A percentile compares a stretch with the other conserved stretches of the same genome.
These are phyloP conservation scores for Myocastor coypus DNA, from an alignment of 2,113 vertebrate species.

Conservation along the genomic window DNA sequence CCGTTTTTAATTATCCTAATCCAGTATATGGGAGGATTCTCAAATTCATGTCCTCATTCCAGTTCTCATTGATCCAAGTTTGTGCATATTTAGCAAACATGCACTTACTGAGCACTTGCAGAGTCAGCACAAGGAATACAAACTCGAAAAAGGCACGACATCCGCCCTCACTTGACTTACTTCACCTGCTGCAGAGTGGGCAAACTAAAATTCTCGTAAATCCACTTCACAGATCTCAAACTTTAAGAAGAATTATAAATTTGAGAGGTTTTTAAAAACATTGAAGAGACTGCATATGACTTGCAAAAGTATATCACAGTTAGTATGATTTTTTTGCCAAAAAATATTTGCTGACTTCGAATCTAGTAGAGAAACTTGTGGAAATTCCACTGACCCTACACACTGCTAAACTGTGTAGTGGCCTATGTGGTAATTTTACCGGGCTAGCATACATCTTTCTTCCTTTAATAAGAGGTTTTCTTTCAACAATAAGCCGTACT, in stretches of 20 bases:
- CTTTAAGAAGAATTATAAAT: neutral
- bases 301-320: neutral
- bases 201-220: neutral
- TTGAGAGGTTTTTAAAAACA: neutral
- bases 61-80: neutral
- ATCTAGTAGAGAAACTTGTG: neutral
- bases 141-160: neutral
- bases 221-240: neutral
- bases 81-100: slow-evolving; percentile 21
- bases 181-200: neutral
- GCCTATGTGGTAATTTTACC: neutral
- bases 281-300: neutral
- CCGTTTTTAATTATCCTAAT: neutral
- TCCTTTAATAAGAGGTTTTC: neutral
- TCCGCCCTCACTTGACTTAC: neutral
- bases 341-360: neutral
- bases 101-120: neutral
- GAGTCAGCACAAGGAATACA: neutral
- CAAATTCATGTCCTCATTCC: neutral
- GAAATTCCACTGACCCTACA: neutral
- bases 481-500: neutral
- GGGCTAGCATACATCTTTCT: neutral
- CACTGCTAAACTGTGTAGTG: neutral
- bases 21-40: neutral
- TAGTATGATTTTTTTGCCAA: neutral